phyloP scores from a whole-genome alignment of 2,797 vertebrate species.

The Sorex maritimensis region DNA sequence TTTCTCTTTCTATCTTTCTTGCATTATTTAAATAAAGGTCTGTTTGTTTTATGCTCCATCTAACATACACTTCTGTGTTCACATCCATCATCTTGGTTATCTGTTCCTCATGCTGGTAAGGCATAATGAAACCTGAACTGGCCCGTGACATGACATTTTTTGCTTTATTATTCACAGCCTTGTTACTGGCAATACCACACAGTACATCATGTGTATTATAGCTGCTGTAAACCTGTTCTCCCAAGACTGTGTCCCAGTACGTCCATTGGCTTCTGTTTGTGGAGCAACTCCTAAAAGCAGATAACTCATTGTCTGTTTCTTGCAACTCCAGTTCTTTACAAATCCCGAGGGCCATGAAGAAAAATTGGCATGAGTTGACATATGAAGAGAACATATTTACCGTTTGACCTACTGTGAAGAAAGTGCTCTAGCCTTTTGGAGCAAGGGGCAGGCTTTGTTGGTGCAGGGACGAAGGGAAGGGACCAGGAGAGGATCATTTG shows the following conservation, averaged over 20 bases:
- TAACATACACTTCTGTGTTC: not conserved
- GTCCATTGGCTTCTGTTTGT: conserved; percentile 6
- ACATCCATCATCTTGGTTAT: conserved; percentile 43
- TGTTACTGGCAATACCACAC: not conserved
- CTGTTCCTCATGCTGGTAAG: conserved; percentile 44
- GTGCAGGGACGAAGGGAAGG: not conserved
- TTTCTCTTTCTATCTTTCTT: conserved; percentile 28
- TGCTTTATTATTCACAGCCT: conserved; percentile 40
- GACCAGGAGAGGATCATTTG: not conserved
- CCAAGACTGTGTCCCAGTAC: not conserved
- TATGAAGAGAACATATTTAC: conserved; percentile 73
- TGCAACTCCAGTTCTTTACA: conserved; percentile 26
- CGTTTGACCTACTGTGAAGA: conserved; percentile 58
- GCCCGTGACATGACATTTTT: not conserved
- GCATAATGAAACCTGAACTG: not conserved
- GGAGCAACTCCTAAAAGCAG: conserved; percentile 28
- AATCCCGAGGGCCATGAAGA: conserved; percentile 67
- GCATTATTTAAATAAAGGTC: conserved; percentile 59
- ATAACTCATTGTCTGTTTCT: not conserved
- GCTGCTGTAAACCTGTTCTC: not conserved
- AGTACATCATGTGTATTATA: conserved; percentile 10
- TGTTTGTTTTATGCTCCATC: conserved; percentile 31
- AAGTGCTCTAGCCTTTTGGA: conserved; percentile 58
- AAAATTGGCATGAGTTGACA: conserved; percentile 75
- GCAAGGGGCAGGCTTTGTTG: conserved; percentile 34